Percentiles rank a stretch among this genome's conserved stretches.
phyloP scores from a whole-genome alignment of 1,140 invertebrate species.

The Episyrphus balteatus region DNA sequence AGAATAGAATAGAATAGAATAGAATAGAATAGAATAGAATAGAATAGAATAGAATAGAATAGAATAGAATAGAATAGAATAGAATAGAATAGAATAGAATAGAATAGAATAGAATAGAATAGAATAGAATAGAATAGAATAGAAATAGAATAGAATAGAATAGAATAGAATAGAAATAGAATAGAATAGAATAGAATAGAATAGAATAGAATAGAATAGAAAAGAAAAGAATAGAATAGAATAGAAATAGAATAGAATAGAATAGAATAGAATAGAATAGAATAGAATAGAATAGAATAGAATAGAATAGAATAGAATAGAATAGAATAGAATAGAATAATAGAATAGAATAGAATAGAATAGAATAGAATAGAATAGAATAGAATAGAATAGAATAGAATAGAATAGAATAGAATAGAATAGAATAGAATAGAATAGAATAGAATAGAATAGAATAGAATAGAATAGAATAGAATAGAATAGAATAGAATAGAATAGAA shows the following conservation, averaged over 20 bases:
- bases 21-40: neutral
- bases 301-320: constrained; percentile 2
- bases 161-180: neutral
- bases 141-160: neutral
- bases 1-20: neutral
- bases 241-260: neutral
- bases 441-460: constrained; percentile 6
- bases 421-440: constrained; percentile 5
- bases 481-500: constrained; percentile 6
- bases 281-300: neutral
- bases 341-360: constrained; percentile 4
- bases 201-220: neutral
- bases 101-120: neutral
- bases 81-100: neutral
- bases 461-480: constrained; percentile 6
- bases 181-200: neutral
- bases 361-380: constrained; percentile 5
- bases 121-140: neutral
- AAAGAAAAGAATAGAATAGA: neutral
- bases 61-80: neutral
- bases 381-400: constrained; percentile 4
- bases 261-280: neutral
- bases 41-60: neutral
- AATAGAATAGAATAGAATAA: constrained; percentile 5
- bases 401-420: constrained; percentile 4